Conservation (phyloP, 1,140 invertebrate genomes). For the Whitmania pigra region DNA sequence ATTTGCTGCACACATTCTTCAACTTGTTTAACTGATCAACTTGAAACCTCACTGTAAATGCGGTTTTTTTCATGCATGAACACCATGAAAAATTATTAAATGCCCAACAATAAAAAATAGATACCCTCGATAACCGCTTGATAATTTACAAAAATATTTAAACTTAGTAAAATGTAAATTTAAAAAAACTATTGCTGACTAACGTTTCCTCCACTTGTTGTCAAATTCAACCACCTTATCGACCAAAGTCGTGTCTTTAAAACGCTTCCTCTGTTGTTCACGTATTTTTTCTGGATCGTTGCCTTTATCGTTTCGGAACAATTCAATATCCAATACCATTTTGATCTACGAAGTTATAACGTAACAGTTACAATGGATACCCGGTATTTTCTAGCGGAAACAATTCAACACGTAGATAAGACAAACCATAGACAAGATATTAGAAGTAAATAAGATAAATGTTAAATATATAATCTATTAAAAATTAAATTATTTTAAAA, state of each 20-base stretch:
- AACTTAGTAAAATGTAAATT: background rate
- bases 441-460: background rate
- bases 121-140: background rate
- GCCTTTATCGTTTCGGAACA: slow-evolving; percentile 90
- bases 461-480: background rate
- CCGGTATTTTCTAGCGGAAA: background rate
- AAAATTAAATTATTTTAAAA: background rate
- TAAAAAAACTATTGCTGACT: background rate
- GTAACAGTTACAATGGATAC: background rate
- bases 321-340: slow-evolving; percentile 96
- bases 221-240: slow-evolving; percentile 82
- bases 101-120: background rate
- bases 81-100: background rate
- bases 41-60: slow-evolving; percentile 57
- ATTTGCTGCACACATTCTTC: slow-evolving; percentile 91
- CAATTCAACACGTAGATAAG: background rate
- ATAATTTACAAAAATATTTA: background rate
- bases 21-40: slow-evolving; percentile 85
- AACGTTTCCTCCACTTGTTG: slow-evolving; percentile 69
- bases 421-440: background rate
- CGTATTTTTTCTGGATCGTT: slow-evolving; percentile 76
- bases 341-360: slow-evolving; percentile 24
- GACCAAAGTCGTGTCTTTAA: slow-evolving; percentile 80
- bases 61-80: slow-evolving; percentile 13
- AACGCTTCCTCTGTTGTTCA: slow-evolving; percentile 81